phyloP scores from a whole-genome alignment of 2,888 invertebrate genomes.

The Deilephila porcellus region DNA sequence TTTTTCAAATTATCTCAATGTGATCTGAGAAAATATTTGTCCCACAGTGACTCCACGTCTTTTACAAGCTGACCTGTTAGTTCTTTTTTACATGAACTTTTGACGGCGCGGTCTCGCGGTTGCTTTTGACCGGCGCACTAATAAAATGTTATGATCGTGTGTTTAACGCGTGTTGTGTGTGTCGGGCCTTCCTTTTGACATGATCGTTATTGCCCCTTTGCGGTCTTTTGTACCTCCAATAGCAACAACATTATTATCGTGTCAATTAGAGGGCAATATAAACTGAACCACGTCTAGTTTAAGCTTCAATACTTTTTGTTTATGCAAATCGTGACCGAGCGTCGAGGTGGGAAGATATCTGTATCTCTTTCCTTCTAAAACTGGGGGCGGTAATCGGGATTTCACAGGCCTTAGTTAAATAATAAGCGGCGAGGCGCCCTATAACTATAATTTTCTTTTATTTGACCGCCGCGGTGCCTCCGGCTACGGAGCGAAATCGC shows the following conservation, averaged over 20 bases:
- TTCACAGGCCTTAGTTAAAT: constrained; percentile 80
- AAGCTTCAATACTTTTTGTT: constrained; percentile 54
- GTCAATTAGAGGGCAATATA: constrained; percentile 79
- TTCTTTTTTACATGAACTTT: constrained; percentile 81
- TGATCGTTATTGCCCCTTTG: constrained; percentile 81
- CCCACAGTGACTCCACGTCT: constrained; percentile 76
- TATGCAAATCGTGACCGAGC: constrained; percentile 57
- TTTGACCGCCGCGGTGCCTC: constrained; percentile 69
- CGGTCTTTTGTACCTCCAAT: constrained; percentile 78
- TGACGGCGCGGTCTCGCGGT: constrained; percentile 80
- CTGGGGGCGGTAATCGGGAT: constrained; percentile 71
- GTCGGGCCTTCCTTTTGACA: constrained; percentile 83
- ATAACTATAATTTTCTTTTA: constrained; percentile 81
- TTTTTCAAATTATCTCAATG: constrained; percentile 56
- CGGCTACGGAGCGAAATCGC: constrained; percentile 65
- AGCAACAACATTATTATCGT: constrained; percentile 81
- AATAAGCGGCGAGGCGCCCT: constrained; percentile 77
- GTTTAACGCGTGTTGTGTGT: constrained; percentile 83
- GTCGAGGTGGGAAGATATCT: constrained; percentile 49
- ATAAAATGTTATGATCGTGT: constrained; percentile 85
- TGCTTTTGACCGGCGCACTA: constrained; percentile 83
- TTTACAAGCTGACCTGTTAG: constrained; percentile 80
- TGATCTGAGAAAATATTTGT: constrained; percentile 64
- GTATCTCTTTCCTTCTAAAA: constrained; percentile 56
- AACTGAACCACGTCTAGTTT: constrained; percentile 74